Percentiles rank a stretch among this genome's conserved stretches.
phyloP scores from a whole-genome alignment of 1,140 invertebrate genomes.

The Copidosoma floridanum region DNA sequence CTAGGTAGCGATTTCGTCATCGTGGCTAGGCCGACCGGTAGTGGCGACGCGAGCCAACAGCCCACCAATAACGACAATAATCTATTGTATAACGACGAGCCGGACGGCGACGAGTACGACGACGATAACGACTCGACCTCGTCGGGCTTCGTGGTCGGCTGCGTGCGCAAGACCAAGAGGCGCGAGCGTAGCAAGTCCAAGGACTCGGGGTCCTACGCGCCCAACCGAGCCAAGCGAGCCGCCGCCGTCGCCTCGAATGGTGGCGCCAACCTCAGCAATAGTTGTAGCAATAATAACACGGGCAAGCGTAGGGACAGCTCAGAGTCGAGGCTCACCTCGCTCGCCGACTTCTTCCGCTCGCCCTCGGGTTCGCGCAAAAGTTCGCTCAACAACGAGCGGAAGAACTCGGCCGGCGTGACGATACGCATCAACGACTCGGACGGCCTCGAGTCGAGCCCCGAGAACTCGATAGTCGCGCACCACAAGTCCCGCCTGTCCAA shows the following conservation, averaged over 20 bases:
- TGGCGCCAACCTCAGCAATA: not conserved
- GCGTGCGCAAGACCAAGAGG: constrained; percentile 41
- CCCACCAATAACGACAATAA: not conserved
- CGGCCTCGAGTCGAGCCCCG: constrained; percentile 47
- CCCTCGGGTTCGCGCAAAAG: constrained; percentile 53
- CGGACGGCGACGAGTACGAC: not conserved
- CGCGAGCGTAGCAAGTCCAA: constrained; percentile 53
- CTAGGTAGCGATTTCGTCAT: not conserved
- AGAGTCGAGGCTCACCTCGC: constrained; percentile 46
- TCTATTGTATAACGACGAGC: not conserved
- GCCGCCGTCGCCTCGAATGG: not conserved
- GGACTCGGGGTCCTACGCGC: constrained; percentile 36
- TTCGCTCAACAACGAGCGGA: constrained; percentile 42
- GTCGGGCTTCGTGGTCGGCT: constrained; percentile 21
- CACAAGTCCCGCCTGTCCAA: constrained; percentile 50
- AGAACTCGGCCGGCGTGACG: constrained; percentile 36
- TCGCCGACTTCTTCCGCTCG: constrained; percentile 53
- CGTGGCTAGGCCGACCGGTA: no score
- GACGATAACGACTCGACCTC: constrained; percentile 18
- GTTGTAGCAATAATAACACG: not conserved
- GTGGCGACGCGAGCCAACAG: not conserved
- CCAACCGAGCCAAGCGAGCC: no score
- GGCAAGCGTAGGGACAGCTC: constrained; percentile 49
- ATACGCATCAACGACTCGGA: constrained; percentile 44
- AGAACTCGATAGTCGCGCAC: constrained; percentile 43